A percentile compares a stretch with the other conserved stretches of the same genome.
Conservation (phyloP, 1,140 invertebrate species). For the Gonatopus flavifemur region DNA sequence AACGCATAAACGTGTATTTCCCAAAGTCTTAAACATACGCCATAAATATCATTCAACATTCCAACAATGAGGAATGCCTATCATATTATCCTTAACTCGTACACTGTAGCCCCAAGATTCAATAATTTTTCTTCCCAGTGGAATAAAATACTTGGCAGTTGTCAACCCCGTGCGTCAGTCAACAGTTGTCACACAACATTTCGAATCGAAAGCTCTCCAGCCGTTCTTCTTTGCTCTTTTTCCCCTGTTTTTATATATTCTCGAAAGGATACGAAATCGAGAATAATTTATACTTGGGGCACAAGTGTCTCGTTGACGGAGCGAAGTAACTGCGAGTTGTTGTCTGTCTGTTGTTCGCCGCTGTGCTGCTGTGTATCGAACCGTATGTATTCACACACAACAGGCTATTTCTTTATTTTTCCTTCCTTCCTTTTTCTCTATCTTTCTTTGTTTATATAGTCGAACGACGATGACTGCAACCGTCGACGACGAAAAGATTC, state of each 20-base stretch:
- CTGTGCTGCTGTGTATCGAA: conserved; percentile 19
- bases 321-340: conserved; percentile 6
- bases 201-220: conserved; percentile 28
- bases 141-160: no score
- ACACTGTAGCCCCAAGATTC: no score
- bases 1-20: no score
- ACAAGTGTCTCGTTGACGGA: conserved; percentile 32
- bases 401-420: not conserved
- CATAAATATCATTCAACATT: no score
- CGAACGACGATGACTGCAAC: no score
- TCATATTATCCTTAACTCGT: no score
- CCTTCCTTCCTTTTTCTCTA: not conserved
- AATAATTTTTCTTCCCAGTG: not conserved
- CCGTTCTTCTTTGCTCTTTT: conserved; percentile 8
- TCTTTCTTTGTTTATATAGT: conserved; percentile 14
- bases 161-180: conserved; percentile 14
- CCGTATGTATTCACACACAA: no score
- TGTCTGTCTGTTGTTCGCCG: not conserved
- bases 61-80: no score
- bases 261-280: not conserved
- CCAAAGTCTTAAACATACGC: no score
- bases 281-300: conserved; percentile 27
- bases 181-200: conserved; percentile 12
- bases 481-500: conserved; percentile 29
- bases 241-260: not conserved